Conservation (phyloP, 2,888 invertebrate genomes). For the Macrophya alboannulata region DNA sequence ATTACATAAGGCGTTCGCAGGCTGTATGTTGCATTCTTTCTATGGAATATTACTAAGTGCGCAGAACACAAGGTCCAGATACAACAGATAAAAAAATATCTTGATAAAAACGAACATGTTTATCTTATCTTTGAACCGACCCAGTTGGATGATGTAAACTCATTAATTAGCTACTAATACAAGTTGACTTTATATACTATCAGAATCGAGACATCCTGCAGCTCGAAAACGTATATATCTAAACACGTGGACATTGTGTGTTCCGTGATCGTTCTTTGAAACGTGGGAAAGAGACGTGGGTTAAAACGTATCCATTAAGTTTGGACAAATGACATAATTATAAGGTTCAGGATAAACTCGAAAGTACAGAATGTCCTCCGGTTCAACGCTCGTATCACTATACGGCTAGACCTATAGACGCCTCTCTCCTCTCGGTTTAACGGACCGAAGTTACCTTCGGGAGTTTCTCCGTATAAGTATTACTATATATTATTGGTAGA, state of each 20-base stretch:
- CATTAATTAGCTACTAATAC: neutral
- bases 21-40: neutral
- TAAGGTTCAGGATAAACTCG: neutral
- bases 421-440: constrained; percentile 29
- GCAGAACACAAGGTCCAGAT: constrained; percentile 20
- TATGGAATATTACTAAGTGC: constrained; percentile 1
- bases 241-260: neutral
- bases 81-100: neutral
- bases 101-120: neutral
- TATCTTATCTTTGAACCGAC: constrained; percentile 24
- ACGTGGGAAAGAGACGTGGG: neutral
- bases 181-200: neutral
- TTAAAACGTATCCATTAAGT: neutral
- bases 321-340: neutral
- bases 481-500: constrained; percentile 22
- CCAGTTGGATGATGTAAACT: neutral
- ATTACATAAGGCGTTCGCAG: neutral
- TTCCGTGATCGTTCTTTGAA: neutral
- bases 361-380: constrained; percentile 20
- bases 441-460: constrained; percentile 46
- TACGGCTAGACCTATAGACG: constrained; percentile 34
- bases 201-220: neutral
- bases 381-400: neutral
- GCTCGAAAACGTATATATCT: neutral
- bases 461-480: constrained; percentile 22